Evolutionary conservation across 2,113 vertebrate species (phyloP), one percentile per base, ranked within the genome.

Genomic region (Tonatia bakeri): DNA sequence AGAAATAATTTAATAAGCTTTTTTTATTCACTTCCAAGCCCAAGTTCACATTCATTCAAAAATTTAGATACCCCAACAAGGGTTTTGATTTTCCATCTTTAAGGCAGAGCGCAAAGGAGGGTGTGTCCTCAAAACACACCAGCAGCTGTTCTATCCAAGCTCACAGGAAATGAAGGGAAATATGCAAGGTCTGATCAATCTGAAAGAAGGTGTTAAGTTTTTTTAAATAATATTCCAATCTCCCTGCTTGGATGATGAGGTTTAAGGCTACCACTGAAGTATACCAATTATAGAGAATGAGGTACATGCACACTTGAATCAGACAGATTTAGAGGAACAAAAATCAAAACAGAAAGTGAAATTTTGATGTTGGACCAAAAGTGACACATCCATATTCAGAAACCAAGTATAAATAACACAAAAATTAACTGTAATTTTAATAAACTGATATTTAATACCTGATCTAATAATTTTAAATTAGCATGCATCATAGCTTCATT

Each of bases 141-240:
- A 96, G 91, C 97, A 98, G 95, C 95, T 98, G 90, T 92, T 97
- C 91, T 97, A 96, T 87, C 92, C 92, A 89, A 96, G 77, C 94
- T 97, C 98, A 98, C 94, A 98, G 97, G 95, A 98, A 98, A 98
- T 97, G 97, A 98, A 97, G 90, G 84, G 93, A 98, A 96, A 91
- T 96, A 97, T 88, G 77, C 75, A 97, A 96, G 93, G 96, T 85
- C 76, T 97, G 82, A 98, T 94, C 96, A 91, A 97, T 98, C 93
- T 98, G 96, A 95, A 98, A 98, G 40, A 95, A 77, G 97, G 98
- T 88, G 94, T 72, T 96, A 76, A 79, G 61, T 79, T 97, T 98
- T 96, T 96, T 94, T 97, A 98, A 98, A 93, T 64, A 96, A 77
- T 87, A 97, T 96, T 94, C 92, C 87, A 85, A 91, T 96, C 96